Conservation (phyloP, 2,797 vertebrate genomes). For the Tarsius wallacei region DNA sequence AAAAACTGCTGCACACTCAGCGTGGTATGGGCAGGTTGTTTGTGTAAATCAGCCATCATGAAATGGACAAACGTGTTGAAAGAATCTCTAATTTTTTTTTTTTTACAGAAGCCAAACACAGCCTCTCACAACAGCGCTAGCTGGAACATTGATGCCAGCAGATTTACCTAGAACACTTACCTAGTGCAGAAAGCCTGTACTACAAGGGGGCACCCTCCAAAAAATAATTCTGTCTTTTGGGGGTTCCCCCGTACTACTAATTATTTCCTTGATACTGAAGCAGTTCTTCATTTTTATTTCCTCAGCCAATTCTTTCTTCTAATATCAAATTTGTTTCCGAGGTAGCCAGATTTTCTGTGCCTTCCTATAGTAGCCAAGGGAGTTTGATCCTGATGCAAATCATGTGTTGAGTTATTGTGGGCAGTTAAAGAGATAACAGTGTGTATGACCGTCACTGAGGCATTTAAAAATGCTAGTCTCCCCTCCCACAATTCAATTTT, state of each 20-base stretch:
- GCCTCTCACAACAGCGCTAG: too few relatives aligned
- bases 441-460: neutral
- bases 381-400: constrained; percentile 17
- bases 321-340: constrained; percentile 32
- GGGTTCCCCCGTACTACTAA: neutral
- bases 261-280: constrained; percentile 49
- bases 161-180: too few relatives aligned
- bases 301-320: neutral
- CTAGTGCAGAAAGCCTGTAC: too few relatives aligned
- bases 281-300: neutral
- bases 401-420: constrained; percentile 30
- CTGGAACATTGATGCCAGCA: too few relatives aligned
- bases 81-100: too few relatives aligned
- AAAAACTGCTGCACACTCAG: too few relatives aligned
- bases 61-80: too few relatives aligned
- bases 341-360: neutral
- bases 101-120: too few relatives aligned
- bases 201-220: too few relatives aligned
- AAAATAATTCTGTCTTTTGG: too few relatives aligned
- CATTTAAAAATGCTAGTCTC: constrained; percentile 64
- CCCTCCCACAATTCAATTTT: constrained; percentile 17
- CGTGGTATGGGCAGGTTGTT: too few relatives aligned
- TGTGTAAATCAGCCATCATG: too few relatives aligned
- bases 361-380: neutral
- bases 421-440: neutral